A percentile compares a stretch with the other conserved stretches of the same genome.
Conservation (phyloP, 2,797 vertebrate species). For the Emys orbicularis region DNA sequence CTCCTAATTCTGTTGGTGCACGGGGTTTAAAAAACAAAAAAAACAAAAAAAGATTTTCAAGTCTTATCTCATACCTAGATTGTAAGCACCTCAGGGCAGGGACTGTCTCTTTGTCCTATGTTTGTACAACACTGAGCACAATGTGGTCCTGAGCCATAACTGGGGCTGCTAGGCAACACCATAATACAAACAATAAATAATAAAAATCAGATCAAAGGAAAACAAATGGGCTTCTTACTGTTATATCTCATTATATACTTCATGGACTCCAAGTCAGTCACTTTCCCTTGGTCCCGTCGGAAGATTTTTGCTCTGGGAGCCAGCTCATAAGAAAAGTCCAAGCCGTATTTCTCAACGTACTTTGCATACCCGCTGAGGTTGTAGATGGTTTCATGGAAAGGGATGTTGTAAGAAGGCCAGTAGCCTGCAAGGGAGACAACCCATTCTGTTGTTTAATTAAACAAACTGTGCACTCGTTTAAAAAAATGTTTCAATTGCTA, state of each 20-base stretch:
- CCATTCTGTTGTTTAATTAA: slow-evolving; percentile 8
- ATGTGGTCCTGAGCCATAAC: neutral
- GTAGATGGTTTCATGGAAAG: slow-evolving; percentile 90
- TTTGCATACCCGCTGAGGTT: slow-evolving; percentile 87
- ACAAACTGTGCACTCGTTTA: neutral
- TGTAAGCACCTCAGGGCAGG: neutral
- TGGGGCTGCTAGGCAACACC: neutral
- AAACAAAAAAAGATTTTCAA: neutral
- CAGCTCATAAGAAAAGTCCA: slow-evolving; percentile 91
- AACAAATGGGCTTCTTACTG: slow-evolving; percentile 81
- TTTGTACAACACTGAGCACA: neutral
- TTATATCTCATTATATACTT: slow-evolving; percentile 95
- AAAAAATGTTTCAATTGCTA: neutral
- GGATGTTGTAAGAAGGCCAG: slow-evolving; percentile 94
- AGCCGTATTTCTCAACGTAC: slow-evolving; percentile 85
- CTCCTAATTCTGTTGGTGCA: neutral
- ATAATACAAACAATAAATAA: neutral
- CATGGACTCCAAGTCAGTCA: slow-evolving; percentile 85
- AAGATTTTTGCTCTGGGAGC: slow-evolving; percentile 94
- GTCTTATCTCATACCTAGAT: neutral
- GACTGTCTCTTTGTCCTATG: neutral
- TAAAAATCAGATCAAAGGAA: neutral
- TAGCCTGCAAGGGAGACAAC: slow-evolving; percentile 84
- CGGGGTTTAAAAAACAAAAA: neutral
- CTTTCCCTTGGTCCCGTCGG: slow-evolving; percentile 89